Evolutionary conservation across 2,888 invertebrate species (phyloP).

Genomic region (Epirrita christyi): DNA sequence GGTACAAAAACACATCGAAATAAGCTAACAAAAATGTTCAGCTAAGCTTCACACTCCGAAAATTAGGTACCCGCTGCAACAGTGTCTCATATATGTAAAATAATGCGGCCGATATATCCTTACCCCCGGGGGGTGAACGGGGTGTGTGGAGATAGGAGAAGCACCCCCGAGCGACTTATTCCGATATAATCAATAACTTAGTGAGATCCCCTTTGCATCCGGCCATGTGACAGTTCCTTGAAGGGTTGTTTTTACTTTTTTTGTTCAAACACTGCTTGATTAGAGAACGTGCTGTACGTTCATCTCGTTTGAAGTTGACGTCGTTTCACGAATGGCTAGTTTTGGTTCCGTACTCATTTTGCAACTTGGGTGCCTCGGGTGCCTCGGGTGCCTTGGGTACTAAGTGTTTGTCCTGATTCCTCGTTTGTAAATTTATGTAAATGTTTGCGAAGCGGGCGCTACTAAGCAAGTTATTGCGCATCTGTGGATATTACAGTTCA

Average conservation of each 20-base stretch:
- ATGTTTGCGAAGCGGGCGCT: constrained; percentile 47
- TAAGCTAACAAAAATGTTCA: constrained; percentile 23
- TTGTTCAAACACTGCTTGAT: constrained; percentile 81
- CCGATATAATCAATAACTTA: constrained; percentile 86
- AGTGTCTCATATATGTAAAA: constrained; percentile 84
- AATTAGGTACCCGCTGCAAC: constrained; percentile 73
- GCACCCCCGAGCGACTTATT: constrained; percentile 79
- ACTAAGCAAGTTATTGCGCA: constrained; percentile 41
- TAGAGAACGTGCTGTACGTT: constrained; percentile 66
- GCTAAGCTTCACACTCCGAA: constrained; percentile 54
- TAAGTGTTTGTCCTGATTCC: constrained; percentile 66
- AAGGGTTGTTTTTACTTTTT: constrained; percentile 65
- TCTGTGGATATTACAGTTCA: constrained; percentile 40
- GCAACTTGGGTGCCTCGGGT: constrained; percentile 39
- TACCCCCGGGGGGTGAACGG: constrained; percentile 61
- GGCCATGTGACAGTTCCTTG: constrained; percentile 82
- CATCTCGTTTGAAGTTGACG: constrained; percentile 73
- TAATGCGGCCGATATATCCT: constrained; percentile 82
- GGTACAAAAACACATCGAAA: not conserved
- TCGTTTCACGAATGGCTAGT: constrained; percentile 69
- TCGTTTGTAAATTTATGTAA: constrained; percentile 58
- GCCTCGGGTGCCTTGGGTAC: constrained; percentile 44
- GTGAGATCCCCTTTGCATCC: constrained; percentile 85
- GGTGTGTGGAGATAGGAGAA: constrained; percentile 54
- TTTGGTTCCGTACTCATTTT: constrained; percentile 56